phyloP scores from a whole-genome alignment of 2,113 vertebrate genomes.

The Heterotilapia buettikoferi region DNA sequence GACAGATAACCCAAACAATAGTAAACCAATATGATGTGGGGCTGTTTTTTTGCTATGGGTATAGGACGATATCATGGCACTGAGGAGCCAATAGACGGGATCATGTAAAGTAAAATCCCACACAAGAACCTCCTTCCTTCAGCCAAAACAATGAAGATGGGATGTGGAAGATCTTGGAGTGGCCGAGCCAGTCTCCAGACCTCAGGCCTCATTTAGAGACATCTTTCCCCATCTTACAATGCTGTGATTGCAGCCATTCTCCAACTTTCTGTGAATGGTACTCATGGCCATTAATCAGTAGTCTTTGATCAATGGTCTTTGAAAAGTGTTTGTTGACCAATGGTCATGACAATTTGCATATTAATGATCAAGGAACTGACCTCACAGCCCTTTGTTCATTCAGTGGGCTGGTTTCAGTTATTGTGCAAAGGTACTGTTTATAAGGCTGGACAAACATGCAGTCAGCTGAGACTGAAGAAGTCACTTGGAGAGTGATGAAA shows the following conservation, averaged over 20 bases:
- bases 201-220: not conserved
- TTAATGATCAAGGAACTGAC: not conserved
- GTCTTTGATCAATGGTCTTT: not conserved
- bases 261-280: not conserved
- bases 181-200: not conserved
- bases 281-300: not conserved
- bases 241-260: not conserved
- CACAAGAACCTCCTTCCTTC: not conserved
- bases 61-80: too few relatives aligned
- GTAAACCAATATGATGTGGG: too few relatives aligned
- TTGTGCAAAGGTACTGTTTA: not conserved
- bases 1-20: too few relatives aligned
- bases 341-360: not conserved
- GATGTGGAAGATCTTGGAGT: not conserved
- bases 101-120: rapidly evolving
- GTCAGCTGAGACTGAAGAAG: not conserved
- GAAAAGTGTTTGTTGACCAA: not conserved
- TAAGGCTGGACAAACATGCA: not conserved
- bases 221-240: not conserved
- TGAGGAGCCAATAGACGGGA: too few relatives aligned
- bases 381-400: not conserved
- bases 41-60: too few relatives aligned
- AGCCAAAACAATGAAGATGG: not conserved
- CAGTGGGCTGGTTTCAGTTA: not conserved
- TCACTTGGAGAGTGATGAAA: not conserved